A percentile compares a stretch with the other conserved stretches of the same genome.
These are phyloP conservation scores for Melipona bicolor DNA, from an alignment of 2,888 invertebrate species.

Conservation along the genomic window DNA sequence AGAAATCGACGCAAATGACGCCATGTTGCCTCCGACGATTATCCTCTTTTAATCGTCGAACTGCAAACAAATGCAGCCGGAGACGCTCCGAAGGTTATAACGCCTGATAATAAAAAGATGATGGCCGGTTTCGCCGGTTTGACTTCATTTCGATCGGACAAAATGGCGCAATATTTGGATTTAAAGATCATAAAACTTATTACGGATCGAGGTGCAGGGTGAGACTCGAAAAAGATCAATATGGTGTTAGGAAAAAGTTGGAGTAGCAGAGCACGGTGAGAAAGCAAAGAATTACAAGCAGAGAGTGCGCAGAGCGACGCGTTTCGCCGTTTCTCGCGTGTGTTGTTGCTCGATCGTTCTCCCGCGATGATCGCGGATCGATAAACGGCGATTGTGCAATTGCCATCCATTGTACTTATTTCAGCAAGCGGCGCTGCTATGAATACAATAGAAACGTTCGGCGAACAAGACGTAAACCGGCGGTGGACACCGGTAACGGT, in stretches of 20 bases:
- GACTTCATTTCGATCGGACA: not conserved
- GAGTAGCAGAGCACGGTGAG: not conserved
- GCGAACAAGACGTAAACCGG: constrained; percentile 50
- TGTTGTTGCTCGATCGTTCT: constrained; percentile 29
- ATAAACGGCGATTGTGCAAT: constrained; percentile 59
- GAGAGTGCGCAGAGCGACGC: constrained; percentile 4
- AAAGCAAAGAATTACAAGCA: constrained; percentile 22
- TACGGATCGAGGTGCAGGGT: not conserved
- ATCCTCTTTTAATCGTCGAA: constrained; percentile 2
- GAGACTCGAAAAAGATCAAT: not conserved
- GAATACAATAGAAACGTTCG: constrained; percentile 53
- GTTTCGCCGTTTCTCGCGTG: constrained; percentile 34
- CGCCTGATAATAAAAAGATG: not conserved
- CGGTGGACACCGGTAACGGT: constrained; percentile 24
- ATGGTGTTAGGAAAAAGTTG: not conserved
- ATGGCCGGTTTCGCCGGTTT: not conserved
- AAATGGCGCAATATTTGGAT: not conserved
- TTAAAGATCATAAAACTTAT: too few species aligned
- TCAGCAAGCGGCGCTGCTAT: constrained; percentile 51
- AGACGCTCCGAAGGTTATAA: too few species aligned
- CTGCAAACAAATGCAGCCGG: too few species aligned
- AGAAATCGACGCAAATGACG: constrained; percentile 28
- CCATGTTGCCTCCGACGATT: constrained; percentile 18
- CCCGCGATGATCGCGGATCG: constrained; percentile 43
- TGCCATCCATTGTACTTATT: constrained; percentile 55